Percentiles rank a stretch among this genome's conserved stretches.
Evolutionary conservation across 2,888 invertebrate species (phyloP).

Genomic region (Meteorus cinctellus): DNA sequence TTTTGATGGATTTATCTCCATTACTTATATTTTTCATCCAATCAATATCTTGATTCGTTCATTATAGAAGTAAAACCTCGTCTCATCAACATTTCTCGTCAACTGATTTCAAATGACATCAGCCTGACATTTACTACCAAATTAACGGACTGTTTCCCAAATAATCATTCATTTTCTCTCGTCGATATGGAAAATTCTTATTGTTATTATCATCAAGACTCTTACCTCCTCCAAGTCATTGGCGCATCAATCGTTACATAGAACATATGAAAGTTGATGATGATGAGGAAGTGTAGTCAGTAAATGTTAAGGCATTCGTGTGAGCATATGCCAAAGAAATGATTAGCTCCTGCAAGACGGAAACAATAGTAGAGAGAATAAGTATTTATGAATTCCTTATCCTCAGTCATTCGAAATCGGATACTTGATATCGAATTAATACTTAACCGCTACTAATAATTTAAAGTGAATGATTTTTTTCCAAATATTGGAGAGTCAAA

Average conservation of each 20-base stretch:
- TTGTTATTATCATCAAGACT: background rate
- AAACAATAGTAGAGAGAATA: background rate
- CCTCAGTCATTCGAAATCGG: background rate
- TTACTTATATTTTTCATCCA: too few species aligned
- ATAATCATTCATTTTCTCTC: too few species aligned
- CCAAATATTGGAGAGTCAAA: background rate
- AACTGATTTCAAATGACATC: too few species aligned
- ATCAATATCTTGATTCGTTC: too few species aligned
- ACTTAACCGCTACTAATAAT: background rate
- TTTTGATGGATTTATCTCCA: too few species aligned
- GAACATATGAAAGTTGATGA: slow-evolving; percentile 64
- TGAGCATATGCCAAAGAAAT: slow-evolving; percentile 37
- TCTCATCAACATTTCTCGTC: too few species aligned
- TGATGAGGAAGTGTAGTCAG: slow-evolving; percentile 58
- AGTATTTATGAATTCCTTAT: background rate
- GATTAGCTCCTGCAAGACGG: background rate
- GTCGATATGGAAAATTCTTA: background rate
- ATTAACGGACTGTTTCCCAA: too few species aligned
- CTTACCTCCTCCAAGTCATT: slow-evolving; percentile 50
- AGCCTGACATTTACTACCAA: too few species aligned
- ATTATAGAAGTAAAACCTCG: too few species aligned
- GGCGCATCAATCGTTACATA: slow-evolving; percentile 23
- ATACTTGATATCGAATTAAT: background rate
- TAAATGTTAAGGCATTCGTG: slow-evolving; percentile 53
- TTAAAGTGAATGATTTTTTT: background rate